A percentile compares a stretch with the other conserved stretches of the same genome.
Conservation (phyloP, 2,113 vertebrate genomes). For the Acinonyx jubatus region DNA sequence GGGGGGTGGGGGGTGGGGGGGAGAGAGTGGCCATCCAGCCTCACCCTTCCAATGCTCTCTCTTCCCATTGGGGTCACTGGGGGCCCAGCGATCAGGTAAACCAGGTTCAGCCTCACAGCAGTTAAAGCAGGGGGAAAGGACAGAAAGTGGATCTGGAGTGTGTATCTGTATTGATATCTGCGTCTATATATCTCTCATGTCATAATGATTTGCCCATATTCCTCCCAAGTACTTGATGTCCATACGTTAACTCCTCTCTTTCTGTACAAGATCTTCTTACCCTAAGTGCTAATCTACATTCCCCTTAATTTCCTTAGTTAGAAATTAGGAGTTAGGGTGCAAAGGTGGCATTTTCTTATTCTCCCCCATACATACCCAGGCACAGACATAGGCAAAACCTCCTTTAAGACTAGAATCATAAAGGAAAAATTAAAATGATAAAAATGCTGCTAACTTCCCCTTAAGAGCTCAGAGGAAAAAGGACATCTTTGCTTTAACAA, state of each 20-base stretch:
- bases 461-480: background rate
- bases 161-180: background rate
- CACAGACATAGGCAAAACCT: background rate
- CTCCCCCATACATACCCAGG: background rate
- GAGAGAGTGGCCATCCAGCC: rapidly evolving
- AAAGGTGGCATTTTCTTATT: background rate
- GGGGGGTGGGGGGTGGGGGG: rapidly evolving
- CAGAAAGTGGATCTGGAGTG: background rate
- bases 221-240: background rate
- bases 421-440: background rate
- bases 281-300: background rate
- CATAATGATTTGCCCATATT: background rate
- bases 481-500: background rate
- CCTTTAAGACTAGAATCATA: background rate
- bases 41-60: background rate
- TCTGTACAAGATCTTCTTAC: background rate
- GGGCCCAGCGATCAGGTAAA: background rate
- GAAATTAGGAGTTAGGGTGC: background rate
- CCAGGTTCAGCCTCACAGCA: background rate
- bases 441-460: background rate
- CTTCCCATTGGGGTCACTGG: rapidly evolving
- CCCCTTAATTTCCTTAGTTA: background rate
- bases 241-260: background rate
- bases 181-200: background rate
- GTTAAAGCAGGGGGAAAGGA: background rate